Conservation (phyloP, 2,797 vertebrate species). For the Crossoptilon crossoptilon region DNA sequence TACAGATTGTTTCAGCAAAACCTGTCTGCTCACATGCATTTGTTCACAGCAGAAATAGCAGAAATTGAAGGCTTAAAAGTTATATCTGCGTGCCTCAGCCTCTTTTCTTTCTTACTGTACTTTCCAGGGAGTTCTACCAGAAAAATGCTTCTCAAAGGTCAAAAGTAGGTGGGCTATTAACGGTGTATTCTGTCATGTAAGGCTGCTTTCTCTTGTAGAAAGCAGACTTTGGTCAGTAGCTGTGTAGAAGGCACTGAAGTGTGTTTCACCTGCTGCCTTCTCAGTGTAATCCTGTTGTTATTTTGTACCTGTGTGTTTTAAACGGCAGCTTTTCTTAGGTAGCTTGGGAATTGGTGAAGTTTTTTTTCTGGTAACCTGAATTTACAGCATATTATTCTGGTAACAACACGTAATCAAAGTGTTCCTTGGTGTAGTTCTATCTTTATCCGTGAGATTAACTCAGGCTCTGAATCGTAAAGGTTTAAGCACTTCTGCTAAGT, state of each 20-base stretch:
- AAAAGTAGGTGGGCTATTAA: background rate
- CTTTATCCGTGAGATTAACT: background rate
- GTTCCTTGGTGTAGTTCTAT: background rate
- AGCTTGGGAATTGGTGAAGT: background rate
- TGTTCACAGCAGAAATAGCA: conserved; percentile 8
- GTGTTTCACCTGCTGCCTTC: background rate
- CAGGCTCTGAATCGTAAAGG: background rate
- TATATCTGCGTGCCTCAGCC: background rate
- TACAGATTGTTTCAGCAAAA: conserved; percentile 52
- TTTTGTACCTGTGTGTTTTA: background rate
- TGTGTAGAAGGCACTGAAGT: background rate
- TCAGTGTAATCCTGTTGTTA: background rate
- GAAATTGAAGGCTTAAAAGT: background rate
- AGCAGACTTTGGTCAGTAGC: background rate
- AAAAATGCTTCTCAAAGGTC: background rate
- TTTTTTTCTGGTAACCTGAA: background rate
- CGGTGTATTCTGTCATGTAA: background rate
- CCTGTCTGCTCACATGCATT: conserved; percentile 11
- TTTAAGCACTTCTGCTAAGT: background rate
- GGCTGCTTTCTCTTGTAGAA: background rate
- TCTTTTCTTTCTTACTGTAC: background rate
- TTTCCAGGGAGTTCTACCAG: background rate
- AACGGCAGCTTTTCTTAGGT: background rate
- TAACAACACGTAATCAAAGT: background rate
- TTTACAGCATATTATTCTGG: background rate